Base-by-base conservation (phyloP, 1,140 invertebrate species). In the Caerostris darwini region DNA sequence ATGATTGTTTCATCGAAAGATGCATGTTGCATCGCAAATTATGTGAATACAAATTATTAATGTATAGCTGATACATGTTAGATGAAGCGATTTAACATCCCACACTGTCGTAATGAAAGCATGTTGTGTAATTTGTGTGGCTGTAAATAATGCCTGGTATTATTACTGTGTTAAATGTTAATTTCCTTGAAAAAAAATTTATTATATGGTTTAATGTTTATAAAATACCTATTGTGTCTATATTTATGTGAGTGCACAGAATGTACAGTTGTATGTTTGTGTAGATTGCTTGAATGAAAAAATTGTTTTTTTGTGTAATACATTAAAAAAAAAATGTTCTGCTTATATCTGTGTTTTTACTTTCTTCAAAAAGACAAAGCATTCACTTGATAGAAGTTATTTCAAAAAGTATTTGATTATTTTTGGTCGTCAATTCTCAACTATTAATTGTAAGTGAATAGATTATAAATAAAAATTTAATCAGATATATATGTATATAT, bases 251-350 rank as follows among this genome's bases (percentile, higher is more conserved):
- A 77, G 53, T 90, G 67, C 67, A 90, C 88, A 90, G 54, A 77
- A 71, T 90, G 89, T 90, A 90, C 89, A 90, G 89, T 90, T 90
- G 50, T 81, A 90, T 90, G 89, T 90, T 90, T 90, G 69, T 90
- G 71, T 90, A 90, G 69, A 56, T 90, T 90, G 89, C 89, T 90
- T 90, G 69, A 90, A 77, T 67, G 87, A 89, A 69, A 53, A 87
- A 83, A 83, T 14, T 64, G 71, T 77, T 77, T 77, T 77, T 77
- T 77, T 50, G 34, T 77, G 71, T 50, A 77, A 85, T 34, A 12
- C n/a, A 67, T 67, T 77, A 50, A 77, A 77, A 50, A 77, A 77
- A 77, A 77, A 34, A 34, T 34, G 12, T 50, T 77, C 71, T 77
- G 71, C 71, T 53, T 77, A 77, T 77, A 14, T 50, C 50, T 14